These are phyloP conservation scores for Dicrostonyx torquatus DNA, from an alignment of 2,797 vertebrate species.

Conservation along the genomic window DNA sequence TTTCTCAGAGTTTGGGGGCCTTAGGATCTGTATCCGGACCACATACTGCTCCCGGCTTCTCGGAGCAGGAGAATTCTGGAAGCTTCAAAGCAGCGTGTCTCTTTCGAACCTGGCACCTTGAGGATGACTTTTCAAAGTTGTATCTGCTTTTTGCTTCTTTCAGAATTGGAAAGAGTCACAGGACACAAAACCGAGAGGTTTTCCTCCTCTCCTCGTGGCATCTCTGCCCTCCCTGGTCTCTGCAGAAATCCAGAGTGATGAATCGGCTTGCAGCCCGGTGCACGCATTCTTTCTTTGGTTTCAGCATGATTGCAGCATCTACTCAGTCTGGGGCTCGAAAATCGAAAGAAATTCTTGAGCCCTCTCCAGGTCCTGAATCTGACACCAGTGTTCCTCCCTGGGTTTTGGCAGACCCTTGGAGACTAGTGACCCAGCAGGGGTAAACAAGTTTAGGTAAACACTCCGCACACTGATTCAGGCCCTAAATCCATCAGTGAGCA, in stretches of 20 bases:
- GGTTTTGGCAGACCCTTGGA: slow-evolving; percentile 80
- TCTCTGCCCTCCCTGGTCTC: background rate
- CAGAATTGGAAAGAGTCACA: background rate
- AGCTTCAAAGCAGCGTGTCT: background rate
- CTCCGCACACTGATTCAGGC: slow-evolving; percentile 78
- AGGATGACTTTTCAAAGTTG: background rate
- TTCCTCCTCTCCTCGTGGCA: background rate
- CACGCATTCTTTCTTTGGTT: slow-evolving; percentile 63
- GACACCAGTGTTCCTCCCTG: slow-evolving; percentile 60
- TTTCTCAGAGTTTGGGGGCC: background rate
- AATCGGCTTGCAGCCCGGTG: slow-evolving; percentile 26
- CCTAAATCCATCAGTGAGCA: slow-evolving; percentile 73
- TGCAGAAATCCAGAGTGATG: slow-evolving; percentile 23
- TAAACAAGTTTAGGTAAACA: slow-evolving; percentile 87
- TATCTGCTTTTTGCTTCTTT: background rate
- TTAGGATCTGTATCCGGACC: background rate
- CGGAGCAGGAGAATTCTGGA: background rate
- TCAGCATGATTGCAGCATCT: slow-evolving; percentile 68
- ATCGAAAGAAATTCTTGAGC: slow-evolving; percentile 80
- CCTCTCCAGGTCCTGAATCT: slow-evolving; percentile 78
- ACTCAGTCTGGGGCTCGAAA: slow-evolving; percentile 66
- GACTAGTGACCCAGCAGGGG: slow-evolving; percentile 77
- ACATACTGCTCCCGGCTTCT: background rate
- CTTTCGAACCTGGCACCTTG: background rate
- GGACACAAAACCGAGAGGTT: background rate